These are phyloP conservation scores for Zosterops lateralis DNA, from an alignment of 2,113 vertebrate species.

Conservation along the genomic window DNA sequence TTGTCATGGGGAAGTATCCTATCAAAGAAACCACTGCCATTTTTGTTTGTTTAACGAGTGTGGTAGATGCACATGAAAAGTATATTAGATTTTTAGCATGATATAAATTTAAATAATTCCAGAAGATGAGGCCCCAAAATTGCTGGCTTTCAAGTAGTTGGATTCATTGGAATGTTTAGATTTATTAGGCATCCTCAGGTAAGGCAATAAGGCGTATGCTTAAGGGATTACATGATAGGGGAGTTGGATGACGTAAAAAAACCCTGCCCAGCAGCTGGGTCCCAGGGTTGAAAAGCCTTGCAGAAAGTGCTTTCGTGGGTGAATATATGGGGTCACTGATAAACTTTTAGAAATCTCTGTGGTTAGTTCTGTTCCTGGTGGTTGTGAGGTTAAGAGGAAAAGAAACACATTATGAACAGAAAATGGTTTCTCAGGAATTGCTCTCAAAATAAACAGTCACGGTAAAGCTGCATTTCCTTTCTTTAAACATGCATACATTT, in stretches of 20 bases:
- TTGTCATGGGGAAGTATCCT: background rate
- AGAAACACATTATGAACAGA: background rate
- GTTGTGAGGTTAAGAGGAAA: background rate
- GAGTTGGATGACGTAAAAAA: background rate
- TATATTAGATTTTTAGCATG: background rate
- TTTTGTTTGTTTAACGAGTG: background rate
- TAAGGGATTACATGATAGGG: background rate
- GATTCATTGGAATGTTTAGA: background rate
- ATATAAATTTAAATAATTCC: background rate
- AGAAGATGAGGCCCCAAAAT: background rate
- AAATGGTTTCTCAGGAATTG: background rate
- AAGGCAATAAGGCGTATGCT: background rate
- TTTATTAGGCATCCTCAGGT: background rate
- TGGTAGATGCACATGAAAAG: background rate
- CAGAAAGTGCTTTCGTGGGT: background rate
- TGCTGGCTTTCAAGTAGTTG: background rate
- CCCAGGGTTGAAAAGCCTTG: background rate
- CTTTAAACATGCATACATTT: background rate
- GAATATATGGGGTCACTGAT: background rate
- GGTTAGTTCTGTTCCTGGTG: background rate
- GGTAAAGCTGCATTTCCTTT: conserved; percentile 14
- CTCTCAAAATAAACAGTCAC: background rate
- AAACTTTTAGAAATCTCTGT: background rate
- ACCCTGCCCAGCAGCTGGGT: background rate
- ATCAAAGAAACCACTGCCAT: background rate